Percentiles rank a stretch among this genome's conserved stretches.
Evolutionary conservation across 2,797 vertebrate genomes (phyloP).

Genomic region (Pseudocheirus occidentalis): DNA sequence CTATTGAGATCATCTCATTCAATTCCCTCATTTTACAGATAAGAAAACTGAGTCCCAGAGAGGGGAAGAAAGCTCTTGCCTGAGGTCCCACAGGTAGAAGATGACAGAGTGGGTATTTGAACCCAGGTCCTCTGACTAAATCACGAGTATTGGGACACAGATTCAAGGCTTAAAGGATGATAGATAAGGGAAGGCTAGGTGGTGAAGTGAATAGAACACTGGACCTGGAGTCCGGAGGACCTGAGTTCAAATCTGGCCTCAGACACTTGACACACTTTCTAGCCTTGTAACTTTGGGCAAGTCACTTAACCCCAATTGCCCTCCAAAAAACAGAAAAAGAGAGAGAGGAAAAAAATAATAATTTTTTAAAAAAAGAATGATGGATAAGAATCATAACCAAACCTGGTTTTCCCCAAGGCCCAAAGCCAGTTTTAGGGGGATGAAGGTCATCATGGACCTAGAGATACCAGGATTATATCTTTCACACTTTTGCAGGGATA

Average conservation of each 20-base stretch:
- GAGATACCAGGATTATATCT: background rate
- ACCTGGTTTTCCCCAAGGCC: background rate
- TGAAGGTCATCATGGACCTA: background rate
- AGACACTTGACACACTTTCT: too few species aligned
- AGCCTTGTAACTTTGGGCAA: too few species aligned
- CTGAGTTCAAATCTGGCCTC: too few species aligned
- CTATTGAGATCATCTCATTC: background rate
- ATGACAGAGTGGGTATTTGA: background rate
- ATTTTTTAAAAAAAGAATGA: background rate
- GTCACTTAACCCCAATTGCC: too few species aligned
- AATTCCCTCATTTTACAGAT: background rate
- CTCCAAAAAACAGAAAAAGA: too few species aligned
- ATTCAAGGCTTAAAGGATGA: background rate
- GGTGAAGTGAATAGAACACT: too few species aligned
- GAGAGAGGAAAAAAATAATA: too few species aligned
- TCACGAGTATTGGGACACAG: background rate
- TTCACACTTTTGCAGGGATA: background rate
- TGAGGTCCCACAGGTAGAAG: background rate
- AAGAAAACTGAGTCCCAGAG: background rate
- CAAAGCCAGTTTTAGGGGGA: background rate
- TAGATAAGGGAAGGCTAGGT: background rate
- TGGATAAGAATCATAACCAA: background rate
- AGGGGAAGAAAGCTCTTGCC: background rate
- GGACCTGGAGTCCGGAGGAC: too few species aligned
- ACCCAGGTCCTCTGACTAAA: background rate